A percentile compares a stretch with the other conserved stretches of the same genome.
Conservation (phyloP, 1,140 invertebrate species). For the Ctenoplectra terminalis region DNA sequence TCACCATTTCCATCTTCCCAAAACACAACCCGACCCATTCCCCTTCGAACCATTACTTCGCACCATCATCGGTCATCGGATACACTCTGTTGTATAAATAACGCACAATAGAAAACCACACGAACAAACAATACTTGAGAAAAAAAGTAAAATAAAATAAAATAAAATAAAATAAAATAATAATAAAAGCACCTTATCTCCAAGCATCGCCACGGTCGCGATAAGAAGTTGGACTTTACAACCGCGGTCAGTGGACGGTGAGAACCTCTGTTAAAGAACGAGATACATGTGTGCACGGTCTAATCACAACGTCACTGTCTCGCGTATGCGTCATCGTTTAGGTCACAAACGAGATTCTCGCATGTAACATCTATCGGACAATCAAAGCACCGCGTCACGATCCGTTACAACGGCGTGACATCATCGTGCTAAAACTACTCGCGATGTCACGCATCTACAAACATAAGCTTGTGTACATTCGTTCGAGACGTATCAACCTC, state of each 20-base stretch:
- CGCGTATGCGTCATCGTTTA: conserved; percentile 59
- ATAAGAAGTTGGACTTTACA: background rate
- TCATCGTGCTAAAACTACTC: conserved; percentile 63
- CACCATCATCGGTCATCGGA: too few relatives aligned
- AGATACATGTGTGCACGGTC: background rate
- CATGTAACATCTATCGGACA: conserved; percentile 51
- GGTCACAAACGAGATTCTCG: conserved; percentile 60
- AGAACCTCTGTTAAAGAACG: conserved; percentile 8
- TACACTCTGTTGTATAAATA: too few relatives aligned
- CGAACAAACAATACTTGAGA: too few relatives aligned
- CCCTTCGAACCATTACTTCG: too few relatives aligned
- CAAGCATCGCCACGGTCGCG: background rate
- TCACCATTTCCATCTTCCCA: too few relatives aligned
- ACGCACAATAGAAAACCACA: too few relatives aligned
- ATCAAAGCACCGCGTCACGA: conserved; percentile 68
- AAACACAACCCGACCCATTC: too few relatives aligned
- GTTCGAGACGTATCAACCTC: conserved; percentile 17
- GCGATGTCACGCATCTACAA: conserved; percentile 48
- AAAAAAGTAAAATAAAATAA: background rate
- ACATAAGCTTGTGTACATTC: background rate
- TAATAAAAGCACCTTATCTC: background rate
- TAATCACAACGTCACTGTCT: conserved; percentile 50
- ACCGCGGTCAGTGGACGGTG: background rate
- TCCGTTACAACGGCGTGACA: conserved; percentile 72
- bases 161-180: background rate